Evolutionary conservation across 2,797 vertebrate genomes (phyloP).

Genomic region (Labroides dimidiatus): DNA sequence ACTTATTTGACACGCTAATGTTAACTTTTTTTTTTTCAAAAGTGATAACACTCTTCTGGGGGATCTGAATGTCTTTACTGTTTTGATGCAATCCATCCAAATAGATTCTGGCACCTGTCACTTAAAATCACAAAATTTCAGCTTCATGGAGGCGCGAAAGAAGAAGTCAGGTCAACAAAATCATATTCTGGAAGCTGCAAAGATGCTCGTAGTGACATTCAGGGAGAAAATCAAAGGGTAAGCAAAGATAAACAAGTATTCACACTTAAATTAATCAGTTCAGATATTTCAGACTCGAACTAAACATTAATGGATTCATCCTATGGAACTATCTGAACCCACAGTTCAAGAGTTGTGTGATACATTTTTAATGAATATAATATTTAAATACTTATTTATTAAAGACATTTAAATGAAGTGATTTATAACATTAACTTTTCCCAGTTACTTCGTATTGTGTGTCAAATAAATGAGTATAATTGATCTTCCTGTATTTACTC

Average conservation of each 20-base stretch:
- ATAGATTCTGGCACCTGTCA: not conserved
- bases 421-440: not conserved
- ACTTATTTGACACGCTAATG: not conserved
- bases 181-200: not conserved
- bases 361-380: not conserved
- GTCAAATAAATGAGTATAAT: not conserved
- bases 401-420: not conserved
- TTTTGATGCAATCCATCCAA: not conserved
- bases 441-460: not conserved
- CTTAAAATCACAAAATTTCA: not conserved
- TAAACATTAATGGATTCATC: not conserved
- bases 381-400: not conserved
- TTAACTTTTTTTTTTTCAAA: not conserved
- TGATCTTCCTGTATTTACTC: not conserved
- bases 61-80: not conserved
- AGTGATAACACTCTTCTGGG: not conserved
- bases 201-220: not conserved
- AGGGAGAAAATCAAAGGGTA: not conserved
- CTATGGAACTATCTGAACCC: not conserved
- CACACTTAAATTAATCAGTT: not conserved
- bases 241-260: not conserved
- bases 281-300: not conserved
- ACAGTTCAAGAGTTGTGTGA: not conserved
- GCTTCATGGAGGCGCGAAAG: not conserved
- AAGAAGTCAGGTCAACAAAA: slow-evolving; percentile 3